Conservation (phyloP, 2,797 vertebrate genomes). For the Poecilia velifera region DNA sequence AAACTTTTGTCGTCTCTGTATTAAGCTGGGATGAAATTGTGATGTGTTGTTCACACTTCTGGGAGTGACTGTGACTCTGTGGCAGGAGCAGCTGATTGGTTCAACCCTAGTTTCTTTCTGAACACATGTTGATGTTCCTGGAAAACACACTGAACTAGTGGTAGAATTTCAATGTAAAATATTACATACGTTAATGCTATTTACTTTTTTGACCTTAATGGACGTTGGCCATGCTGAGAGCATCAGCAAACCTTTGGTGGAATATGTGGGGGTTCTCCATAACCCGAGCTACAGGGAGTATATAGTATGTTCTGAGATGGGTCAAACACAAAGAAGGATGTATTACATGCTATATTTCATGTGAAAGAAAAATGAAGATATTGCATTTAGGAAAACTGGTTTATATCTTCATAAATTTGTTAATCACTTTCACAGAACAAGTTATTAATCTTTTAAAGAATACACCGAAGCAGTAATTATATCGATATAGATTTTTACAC, state of each 20-base stretch:
- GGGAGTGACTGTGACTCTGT: background rate
- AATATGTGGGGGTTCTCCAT: background rate
- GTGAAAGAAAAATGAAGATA: background rate
- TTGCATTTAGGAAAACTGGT: background rate
- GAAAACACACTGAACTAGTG: background rate
- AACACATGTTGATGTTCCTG: background rate
- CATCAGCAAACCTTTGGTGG: background rate
- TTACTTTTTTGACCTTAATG: background rate
- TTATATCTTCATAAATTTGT: background rate
- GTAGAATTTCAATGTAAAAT: background rate
- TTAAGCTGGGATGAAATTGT: background rate
- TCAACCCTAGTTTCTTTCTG: background rate
- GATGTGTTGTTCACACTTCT: background rate
- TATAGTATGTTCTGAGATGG: background rate
- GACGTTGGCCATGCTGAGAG: background rate
- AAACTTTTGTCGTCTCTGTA: background rate
- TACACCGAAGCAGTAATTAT: too few species aligned
- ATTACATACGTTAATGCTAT: background rate
- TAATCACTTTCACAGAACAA: constrained; percentile 3
- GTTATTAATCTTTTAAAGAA: background rate
- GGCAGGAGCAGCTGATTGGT: background rate
- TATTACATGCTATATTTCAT: background rate
- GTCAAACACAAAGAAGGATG: background rate
- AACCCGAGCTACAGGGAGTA: background rate
- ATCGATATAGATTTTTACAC: background rate